A percentile compares a stretch with the other conserved stretches of the same genome.
These are phyloP conservation scores for Pteronura brasiliensis DNA, from an alignment of 2,113 vertebrate genomes.

Conservation along the genomic window DNA sequence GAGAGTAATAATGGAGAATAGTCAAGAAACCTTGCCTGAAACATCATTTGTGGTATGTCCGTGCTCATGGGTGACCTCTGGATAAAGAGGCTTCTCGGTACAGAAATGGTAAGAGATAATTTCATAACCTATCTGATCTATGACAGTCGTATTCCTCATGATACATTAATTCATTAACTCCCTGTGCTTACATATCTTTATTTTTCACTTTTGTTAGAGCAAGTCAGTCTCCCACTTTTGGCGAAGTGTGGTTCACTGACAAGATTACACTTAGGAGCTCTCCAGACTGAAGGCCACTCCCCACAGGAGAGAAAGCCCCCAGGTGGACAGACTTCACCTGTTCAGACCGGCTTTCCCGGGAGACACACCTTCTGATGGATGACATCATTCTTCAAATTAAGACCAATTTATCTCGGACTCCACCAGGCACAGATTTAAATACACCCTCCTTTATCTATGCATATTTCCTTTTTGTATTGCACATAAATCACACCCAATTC, in stretches of 20 bases:
- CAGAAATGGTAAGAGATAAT: background rate
- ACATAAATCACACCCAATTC: background rate
- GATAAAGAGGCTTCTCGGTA: rapidly evolving
- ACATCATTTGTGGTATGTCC: background rate
- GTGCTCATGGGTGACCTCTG: background rate
- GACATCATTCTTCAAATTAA: background rate
- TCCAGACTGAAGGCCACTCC: background rate
- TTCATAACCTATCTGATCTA: background rate
- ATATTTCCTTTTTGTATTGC: background rate
- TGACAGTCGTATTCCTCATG: background rate
- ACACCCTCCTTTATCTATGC: background rate
- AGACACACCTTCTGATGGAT: background rate
- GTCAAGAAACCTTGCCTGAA: background rate
- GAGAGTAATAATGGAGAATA: background rate
- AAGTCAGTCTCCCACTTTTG: background rate
- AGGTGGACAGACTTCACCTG: background rate
- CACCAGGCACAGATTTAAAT: background rate
- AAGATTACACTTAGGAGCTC: too few species aligned
- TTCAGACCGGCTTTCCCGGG: background rate
- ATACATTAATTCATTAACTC: background rate
- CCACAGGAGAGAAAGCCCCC: rapidly evolving
- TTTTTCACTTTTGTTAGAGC: background rate
- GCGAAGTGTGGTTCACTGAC: background rate
- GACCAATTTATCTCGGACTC: background rate
- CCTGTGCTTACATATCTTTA: background rate